These are phyloP conservation scores for Otus sunia DNA, from an alignment of 2,113 vertebrate genomes.

Conservation along the genomic window DNA sequence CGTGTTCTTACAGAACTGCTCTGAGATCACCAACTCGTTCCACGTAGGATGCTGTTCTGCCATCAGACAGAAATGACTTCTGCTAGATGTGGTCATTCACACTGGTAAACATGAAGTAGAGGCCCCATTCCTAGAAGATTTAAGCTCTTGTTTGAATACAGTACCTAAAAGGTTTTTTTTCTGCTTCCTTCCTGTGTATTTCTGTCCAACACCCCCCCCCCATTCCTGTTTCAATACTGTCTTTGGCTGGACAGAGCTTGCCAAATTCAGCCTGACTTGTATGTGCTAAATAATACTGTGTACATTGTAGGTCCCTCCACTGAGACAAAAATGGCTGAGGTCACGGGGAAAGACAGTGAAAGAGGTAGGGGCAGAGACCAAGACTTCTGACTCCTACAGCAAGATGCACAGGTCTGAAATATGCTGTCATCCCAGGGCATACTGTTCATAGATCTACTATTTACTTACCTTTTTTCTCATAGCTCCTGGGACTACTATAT, in stretches of 20 bases:
- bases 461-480: neutral
- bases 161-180: neutral
- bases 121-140: neutral
- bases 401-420: neutral
- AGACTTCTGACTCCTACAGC: neutral
- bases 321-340: neutral
- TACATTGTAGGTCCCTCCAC: neutral
- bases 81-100: neutral
- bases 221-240: neutral
- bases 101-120: neutral
- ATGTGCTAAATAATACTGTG: neutral
- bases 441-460: neutral
- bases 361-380: neutral
- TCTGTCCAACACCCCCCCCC: neutral
- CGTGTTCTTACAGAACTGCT: neutral
- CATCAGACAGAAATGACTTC: neutral
- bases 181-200: neutral
- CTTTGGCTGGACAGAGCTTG: neutral
- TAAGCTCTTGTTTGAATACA: neutral
- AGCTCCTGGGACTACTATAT: neutral
- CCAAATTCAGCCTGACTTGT: neutral
- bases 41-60: neutral
- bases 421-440: neutral
- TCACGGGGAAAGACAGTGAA: rapidly evolving
- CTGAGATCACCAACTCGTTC: neutral